Evolutionary conservation across 2,797 vertebrate genomes (phyloP), one percentile per base, ranked within the genome.

Genomic region (Myripristis jacobus): DNA sequence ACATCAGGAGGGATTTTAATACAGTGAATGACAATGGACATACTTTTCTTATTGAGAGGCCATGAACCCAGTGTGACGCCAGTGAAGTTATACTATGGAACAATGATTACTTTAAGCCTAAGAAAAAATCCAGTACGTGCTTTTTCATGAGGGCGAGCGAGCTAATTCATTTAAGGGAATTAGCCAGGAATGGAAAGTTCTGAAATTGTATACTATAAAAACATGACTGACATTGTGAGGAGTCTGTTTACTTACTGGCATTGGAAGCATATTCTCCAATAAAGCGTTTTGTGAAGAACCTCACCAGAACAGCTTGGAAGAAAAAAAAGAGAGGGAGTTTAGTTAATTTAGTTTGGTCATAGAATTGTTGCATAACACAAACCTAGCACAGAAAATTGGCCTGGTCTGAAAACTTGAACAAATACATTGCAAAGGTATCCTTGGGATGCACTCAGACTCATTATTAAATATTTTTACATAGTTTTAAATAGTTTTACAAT

Each of bases 191-290:
- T 80, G 51, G 73, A 86, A 75, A 61, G 71, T n/a, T n/a, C 18
- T 36, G n/a, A 9, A 12, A 18, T 25, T 31, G 54, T 64, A n/a
- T 66, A 65, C 65, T 63, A 68, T 72, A 76, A 66, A 73, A 79
- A 59, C 79, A 90, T n/a, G 77, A 79, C 79, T 81, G 74, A 83
- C 89, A 84, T 61, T 36, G 41, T 60, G 66, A 64, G 61, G 41
- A 59, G 44, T 68, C 50, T 66, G 44, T 72, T 38, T 46, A 85
- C 92, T 91, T 82, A 92, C 91, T 93, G 74, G 89, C 56, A 11
- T 93, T 90, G 0, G 93, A 93, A 55, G 91, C 91, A 10, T 93
- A 94, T 85, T 93, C 92, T 6, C 92, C 90, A 15, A 93, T 93
- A 78, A 93, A 93, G 61, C 92, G 87, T 22, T 89, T 87, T 77